Percentiles rank a stretch among this genome's conserved stretches.
These are phyloP conservation scores for Ichneumoninae sp. DNA, from an alignment of 2,888 invertebrate genomes.

Conservation along the genomic window DNA sequence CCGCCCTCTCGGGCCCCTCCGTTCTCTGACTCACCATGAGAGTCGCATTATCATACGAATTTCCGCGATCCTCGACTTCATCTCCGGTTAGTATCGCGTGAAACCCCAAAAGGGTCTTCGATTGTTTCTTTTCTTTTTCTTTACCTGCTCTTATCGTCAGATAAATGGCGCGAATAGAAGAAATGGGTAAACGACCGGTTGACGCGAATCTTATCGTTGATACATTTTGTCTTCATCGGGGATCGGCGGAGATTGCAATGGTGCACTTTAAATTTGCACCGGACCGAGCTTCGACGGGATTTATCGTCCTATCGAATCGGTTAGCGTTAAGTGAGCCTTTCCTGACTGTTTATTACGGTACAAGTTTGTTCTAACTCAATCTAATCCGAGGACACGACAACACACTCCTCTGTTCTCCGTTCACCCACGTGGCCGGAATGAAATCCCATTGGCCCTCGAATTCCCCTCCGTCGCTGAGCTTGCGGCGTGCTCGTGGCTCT, in stretches of 20 bases:
- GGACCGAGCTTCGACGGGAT: background rate
- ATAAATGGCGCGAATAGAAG: background rate
- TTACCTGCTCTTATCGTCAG: background rate
- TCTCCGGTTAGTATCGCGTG: constrained; percentile 15
- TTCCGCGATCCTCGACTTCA: constrained; percentile 36
- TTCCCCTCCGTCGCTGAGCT: constrained; percentile 72
- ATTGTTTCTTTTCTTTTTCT: constrained; percentile 15
- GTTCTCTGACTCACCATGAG: constrained; percentile 19
- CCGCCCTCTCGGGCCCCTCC: background rate
- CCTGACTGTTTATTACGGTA: constrained; percentile 42
- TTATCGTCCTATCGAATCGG: constrained; percentile 14
- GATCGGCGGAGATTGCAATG: background rate
- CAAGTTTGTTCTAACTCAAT: constrained; percentile 44
- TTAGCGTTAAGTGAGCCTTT: constrained; percentile 47
- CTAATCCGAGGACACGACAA: constrained; percentile 40
- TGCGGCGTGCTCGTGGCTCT: constrained; percentile 70
- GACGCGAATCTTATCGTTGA: background rate
- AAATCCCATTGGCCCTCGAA: constrained; percentile 67
- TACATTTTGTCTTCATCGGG: background rate
- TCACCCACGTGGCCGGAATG: constrained; percentile 72
- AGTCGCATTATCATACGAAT: constrained; percentile 51
- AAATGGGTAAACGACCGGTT: background rate
- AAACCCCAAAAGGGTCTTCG: background rate
- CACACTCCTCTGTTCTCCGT: constrained; percentile 28
- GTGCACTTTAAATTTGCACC: background rate